A percentile compares a stretch with the other conserved stretches of the same genome.
phyloP scores from a whole-genome alignment of 2,113 vertebrate species.

The Pelobates fuscus region DNA sequence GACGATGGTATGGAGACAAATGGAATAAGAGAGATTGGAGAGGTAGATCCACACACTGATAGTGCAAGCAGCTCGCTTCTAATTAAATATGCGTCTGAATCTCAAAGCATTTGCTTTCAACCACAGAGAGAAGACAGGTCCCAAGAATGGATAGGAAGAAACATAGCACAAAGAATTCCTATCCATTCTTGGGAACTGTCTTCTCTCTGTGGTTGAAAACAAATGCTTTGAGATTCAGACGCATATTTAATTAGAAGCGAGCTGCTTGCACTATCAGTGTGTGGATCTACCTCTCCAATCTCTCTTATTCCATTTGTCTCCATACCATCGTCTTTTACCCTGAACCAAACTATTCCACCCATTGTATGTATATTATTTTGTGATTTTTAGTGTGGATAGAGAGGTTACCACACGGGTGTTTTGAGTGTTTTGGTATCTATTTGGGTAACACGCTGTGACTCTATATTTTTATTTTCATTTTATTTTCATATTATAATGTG shows the following conservation, averaged over 20 bases:
- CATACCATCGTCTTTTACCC: no score
- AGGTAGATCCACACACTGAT: constrained; percentile 99
- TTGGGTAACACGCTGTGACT: no score
- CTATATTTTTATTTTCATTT: no score
- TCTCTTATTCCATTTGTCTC: no score
- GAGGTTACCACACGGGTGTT: no score
- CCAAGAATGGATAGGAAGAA: constrained; percentile 91
- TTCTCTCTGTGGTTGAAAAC: constrained; percentile 96
- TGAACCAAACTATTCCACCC: no score
- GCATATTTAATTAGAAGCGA: constrained; percentile 99
- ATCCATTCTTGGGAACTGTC: constrained; percentile 93
- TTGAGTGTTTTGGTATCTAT: no score
- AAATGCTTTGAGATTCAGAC: constrained; percentile 97
- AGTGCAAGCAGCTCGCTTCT: constrained; percentile 98
- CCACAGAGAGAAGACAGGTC: constrained; percentile 96
- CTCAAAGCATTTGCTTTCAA: constrained; percentile 97
- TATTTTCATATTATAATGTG: no score
- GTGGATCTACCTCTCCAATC: constrained; percentile 99
- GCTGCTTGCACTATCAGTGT: constrained; percentile 98
- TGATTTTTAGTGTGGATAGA: no score
- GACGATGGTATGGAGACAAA: no score
- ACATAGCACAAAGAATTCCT: constrained; percentile 97
- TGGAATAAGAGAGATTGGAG: constrained; percentile 99
- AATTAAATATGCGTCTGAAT: constrained; percentile 99
- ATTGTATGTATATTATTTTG: no score